Conservation (phyloP, 2,113 vertebrate genomes). For the Lota lota region DNA sequence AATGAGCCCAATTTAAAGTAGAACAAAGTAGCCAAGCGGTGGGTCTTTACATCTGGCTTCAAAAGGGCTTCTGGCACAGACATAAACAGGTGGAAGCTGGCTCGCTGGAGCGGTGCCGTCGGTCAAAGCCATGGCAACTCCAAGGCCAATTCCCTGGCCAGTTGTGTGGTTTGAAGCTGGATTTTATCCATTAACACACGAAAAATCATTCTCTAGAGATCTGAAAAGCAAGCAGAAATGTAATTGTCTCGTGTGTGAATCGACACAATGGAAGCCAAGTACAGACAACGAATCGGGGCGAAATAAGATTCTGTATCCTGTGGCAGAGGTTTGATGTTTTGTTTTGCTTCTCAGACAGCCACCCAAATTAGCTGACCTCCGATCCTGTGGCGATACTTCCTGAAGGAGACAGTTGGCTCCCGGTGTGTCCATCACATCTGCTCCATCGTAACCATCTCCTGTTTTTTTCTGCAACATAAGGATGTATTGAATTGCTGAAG, state of each 20-base stretch:
- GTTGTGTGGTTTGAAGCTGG: too few relatives aligned
- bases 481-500: too few relatives aligned
- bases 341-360: slow-evolving; percentile 9
- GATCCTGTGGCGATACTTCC: slow-evolving; percentile 23
- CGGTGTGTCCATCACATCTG: too few relatives aligned
- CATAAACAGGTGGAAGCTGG: slow-evolving; percentile 1
- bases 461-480: too few relatives aligned
- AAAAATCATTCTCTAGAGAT: not conserved
- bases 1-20: slow-evolving; percentile 31
- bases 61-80: slow-evolving; percentile 20
- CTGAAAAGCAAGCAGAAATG: too few relatives aligned
- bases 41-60: slow-evolving; percentile 33
- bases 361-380: not conserved
- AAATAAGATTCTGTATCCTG: too few relatives aligned
- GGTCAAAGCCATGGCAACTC: too few relatives aligned
- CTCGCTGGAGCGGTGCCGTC: not conserved
- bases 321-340: not conserved
- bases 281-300: too few relatives aligned
- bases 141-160: too few relatives aligned
- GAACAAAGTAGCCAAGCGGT: slow-evolving; percentile 8
- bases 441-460: too few relatives aligned
- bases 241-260: too few relatives aligned
- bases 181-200: not conserved
- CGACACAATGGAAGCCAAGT: too few relatives aligned
- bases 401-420: slow-evolving; percentile 24